phyloP scores from a whole-genome alignment of 2,888 invertebrate genomes.

The Himalopsyche anomala region DNA sequence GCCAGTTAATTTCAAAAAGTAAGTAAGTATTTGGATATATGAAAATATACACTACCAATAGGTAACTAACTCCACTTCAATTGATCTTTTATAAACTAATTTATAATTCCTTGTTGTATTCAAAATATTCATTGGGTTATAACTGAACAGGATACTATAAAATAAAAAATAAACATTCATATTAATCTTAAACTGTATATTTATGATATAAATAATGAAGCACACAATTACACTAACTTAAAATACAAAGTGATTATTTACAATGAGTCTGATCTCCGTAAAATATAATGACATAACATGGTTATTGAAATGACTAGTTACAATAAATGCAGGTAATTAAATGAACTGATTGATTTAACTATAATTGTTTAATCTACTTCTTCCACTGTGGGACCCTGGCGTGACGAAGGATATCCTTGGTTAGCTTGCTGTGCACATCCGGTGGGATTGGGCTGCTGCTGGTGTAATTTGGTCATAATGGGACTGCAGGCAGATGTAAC shows the following conservation, averaged over 20 bases:
- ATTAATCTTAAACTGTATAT: not conserved
- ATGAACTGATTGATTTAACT: not conserved
- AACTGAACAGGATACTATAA: not conserved
- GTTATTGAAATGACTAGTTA: not conserved
- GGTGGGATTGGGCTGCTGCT: not conserved
- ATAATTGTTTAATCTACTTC: not conserved
- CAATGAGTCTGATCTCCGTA: not conserved
- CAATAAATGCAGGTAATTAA: not conserved
- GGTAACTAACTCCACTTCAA: too few relatives aligned
- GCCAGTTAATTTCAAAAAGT: too few relatives aligned
- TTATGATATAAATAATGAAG: not conserved
- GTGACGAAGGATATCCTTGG: not conserved
- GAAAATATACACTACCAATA: too few relatives aligned
- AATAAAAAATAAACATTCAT: not conserved
- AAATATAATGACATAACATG: not conserved
- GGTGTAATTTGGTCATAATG: conserved; percentile 70
- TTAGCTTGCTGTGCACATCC: conserved; percentile 20
- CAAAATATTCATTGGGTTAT: too few relatives aligned
- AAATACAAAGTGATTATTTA: conserved; percentile 18
- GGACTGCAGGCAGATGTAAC: conserved; percentile 78
- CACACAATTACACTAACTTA: not conserved
- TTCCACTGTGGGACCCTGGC: conserved; percentile 8
- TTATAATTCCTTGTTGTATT: too few relatives aligned
- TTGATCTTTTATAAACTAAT: too few relatives aligned
- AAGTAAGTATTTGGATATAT: too few relatives aligned